Base-by-base conservation (phyloP, 2,113 vertebrate species). In the Cheirogaleus medius region DNA sequence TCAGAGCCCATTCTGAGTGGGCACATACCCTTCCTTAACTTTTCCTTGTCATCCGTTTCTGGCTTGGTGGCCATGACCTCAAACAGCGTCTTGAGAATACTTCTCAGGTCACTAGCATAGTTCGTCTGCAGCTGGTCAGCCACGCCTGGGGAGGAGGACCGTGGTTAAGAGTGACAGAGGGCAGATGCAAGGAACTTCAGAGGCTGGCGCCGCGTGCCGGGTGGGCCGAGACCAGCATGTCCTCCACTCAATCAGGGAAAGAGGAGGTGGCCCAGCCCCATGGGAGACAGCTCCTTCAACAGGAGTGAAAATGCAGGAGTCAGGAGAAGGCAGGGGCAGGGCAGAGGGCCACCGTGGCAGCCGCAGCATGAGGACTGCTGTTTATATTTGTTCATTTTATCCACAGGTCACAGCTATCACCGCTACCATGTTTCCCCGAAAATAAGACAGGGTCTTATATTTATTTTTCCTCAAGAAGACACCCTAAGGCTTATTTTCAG, bases 61-160 rank as follows among this genome's bases (percentile, higher is more conserved):
- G 99, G 99, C 97, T 99, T 99, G 69, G 99, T 99, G 92, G 99
- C 99, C 99, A 99, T 99, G 97, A 99, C 99, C 98, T 99, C 99
- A 97, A 99, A 99, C 52, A 99, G 98, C 6, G 99, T 99, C 98
- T 99, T 99, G 80, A 99, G 99, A 97, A 99, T 99, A 96, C 99
- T 99, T 90, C 99, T 99, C 89, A 99, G 98, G 98, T 99, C 99
- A 90, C 99, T 99, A 29, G 99, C 99, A 44, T 99, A 99, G 98
- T 99, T 99, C 13, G 99, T 99, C 98, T 99, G 99, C 97, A 99
- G 98, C 98, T 99, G 99, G 99, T 99, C 99, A 80, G 99, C 99
- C 81, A 99, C 99, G 94, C 99, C 99, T 99, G 95, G 8, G 37
- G 85, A 86, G 25, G 37, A 47, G 23, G 34, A 8, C 39, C 1